phyloP scores from a whole-genome alignment of 2,797 vertebrate genomes.

The Rallus crepitans region DNA sequence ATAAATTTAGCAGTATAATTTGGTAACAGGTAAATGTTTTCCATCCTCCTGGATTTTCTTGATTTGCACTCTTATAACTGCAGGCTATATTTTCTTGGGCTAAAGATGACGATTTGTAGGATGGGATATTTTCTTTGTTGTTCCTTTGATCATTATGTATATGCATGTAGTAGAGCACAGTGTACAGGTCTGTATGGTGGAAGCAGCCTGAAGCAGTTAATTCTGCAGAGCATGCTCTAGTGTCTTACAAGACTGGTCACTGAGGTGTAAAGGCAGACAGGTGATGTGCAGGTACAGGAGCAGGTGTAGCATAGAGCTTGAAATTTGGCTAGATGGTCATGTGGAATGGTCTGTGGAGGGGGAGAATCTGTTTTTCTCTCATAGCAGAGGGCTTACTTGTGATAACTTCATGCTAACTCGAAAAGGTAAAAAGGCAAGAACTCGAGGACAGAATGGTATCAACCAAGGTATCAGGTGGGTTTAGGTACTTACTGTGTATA shows the following conservation, averaged over 20 bases:
- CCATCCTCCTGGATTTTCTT: neutral
- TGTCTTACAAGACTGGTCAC: neutral
- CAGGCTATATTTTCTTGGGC: neutral
- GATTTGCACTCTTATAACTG: neutral
- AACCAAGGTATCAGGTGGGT: too few species aligned
- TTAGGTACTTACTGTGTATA: too few species aligned
- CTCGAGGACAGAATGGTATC: too few species aligned
- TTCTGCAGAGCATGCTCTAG: neutral
- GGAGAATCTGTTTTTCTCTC: too few species aligned
- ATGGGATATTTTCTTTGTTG: neutral
- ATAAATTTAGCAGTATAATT: neutral
- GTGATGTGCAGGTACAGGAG: too few species aligned
- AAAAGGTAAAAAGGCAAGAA: too few species aligned
- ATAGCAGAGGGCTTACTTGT: too few species aligned
- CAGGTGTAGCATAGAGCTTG: too few species aligned
- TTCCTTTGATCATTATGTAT: neutral
- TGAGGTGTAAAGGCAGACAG: neutral
- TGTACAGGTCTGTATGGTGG: neutral
- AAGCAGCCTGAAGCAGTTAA: neutral
- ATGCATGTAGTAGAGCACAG: neutral
- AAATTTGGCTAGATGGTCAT: too few species aligned
- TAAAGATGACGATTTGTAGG: neutral
- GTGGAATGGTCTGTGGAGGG: too few species aligned
- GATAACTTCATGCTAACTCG: too few species aligned
- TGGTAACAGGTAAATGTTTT: neutral